A percentile compares a stretch with the other conserved stretches of the same genome.
These are phyloP conservation scores for Antennarius striatus DNA, from an alignment of 2,113 vertebrate genomes.

Conservation along the genomic window DNA sequence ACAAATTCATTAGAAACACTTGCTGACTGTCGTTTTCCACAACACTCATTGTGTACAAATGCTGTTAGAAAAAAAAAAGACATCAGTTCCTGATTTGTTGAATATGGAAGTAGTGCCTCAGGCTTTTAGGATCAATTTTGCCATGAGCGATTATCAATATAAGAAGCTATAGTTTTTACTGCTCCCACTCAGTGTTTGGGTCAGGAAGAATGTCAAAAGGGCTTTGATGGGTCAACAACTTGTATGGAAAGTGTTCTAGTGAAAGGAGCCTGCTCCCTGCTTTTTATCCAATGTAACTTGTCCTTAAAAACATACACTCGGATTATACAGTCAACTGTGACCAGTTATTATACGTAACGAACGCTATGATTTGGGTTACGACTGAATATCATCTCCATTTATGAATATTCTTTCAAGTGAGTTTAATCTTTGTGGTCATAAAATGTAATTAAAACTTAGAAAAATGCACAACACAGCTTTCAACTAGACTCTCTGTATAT, in stretches of 20 bases:
- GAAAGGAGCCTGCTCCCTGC: slow-evolving; percentile 1
- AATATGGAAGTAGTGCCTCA: slow-evolving; percentile 29
- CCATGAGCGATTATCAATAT: slow-evolving; percentile 16
- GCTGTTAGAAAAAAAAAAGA: not conserved
- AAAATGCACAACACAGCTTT: no score
- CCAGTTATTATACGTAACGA: no score
- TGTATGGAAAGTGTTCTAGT: slow-evolving; percentile 9
- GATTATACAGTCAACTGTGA: no score
- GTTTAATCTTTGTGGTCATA: no score
- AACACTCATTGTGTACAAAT: slow-evolving; percentile 37
- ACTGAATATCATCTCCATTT: no score
- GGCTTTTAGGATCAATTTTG: slow-evolving; percentile 29
- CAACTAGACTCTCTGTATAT: no score
- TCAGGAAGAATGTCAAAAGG: slow-evolving; percentile 16
- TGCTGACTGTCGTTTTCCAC: not conserved
- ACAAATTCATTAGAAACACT: slow-evolving; percentile 43
- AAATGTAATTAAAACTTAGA: no score
- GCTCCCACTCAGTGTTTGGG: slow-evolving; percentile 32
- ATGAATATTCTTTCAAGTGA: no score
- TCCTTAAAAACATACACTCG: no score
- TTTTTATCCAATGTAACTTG: slow-evolving; percentile 14
- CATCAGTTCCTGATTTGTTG: not conserved
- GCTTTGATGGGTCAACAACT: slow-evolving; percentile 13
- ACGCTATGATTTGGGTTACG: no score
- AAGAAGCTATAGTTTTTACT: slow-evolving; percentile 20